These are phyloP conservation scores for Brienomyrus brachyistius DNA, from an alignment of 2,113 vertebrate species.

Conservation along the genomic window DNA sequence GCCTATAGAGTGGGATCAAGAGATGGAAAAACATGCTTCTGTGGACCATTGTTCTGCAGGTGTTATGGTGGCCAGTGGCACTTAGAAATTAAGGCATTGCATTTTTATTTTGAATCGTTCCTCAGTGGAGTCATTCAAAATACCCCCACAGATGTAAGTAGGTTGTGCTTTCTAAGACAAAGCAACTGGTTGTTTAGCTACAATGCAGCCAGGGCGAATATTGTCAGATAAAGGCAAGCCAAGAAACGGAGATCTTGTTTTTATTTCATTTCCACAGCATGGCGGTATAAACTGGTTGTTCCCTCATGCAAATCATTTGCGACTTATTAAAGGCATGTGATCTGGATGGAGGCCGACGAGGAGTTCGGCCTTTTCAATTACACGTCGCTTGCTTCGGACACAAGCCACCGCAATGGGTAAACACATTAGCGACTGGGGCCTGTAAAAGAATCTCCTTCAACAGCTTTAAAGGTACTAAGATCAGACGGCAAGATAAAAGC, in stretches of 20 bases:
- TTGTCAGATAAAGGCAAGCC: not conserved
- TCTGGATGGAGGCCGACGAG: slow-evolving; percentile 28
- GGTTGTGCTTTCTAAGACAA: not conserved
- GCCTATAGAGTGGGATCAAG: not conserved
- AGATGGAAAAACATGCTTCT: not conserved
- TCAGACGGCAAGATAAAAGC: not conserved
- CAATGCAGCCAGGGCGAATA: not conserved
- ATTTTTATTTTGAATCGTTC: not conserved
- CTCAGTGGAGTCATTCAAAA: not conserved
- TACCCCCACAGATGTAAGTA: not conserved
- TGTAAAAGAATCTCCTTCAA: not conserved
- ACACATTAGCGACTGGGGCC: slow-evolving; percentile 15
- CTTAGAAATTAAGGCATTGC: not conserved
- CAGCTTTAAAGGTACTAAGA: not conserved
- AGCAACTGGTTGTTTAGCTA: not conserved
- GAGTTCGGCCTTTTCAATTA: slow-evolving; percentile 39
- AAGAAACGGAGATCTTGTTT: not conserved
- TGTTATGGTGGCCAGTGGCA: not conserved
- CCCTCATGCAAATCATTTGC: slow-evolving; percentile 47
- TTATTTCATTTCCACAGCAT: slow-evolving; percentile 16
- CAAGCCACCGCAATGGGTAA: slow-evolving; percentile 23
- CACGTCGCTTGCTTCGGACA: slow-evolving; percentile 33
- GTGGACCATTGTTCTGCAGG: not conserved
- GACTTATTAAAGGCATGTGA: slow-evolving; percentile 40
- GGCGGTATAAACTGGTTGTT: slow-evolving; percentile 41